These are phyloP conservation scores for Callocephalon fimbriatum DNA, from an alignment of 2,113 vertebrate species.

Conservation along the genomic window DNA sequence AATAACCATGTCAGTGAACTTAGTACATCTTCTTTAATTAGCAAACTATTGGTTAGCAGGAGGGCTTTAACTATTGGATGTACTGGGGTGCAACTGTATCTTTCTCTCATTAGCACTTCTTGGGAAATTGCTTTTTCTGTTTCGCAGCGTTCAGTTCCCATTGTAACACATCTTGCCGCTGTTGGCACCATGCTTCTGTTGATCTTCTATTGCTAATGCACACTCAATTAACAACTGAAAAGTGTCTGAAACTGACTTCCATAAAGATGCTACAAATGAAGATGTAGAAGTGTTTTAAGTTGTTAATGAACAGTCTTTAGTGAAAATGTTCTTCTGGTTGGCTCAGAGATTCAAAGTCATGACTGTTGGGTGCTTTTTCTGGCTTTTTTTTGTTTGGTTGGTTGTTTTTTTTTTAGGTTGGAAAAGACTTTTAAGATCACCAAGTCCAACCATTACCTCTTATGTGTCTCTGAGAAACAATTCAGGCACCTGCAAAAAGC, in stretches of 20 bases:
- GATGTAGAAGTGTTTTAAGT: neutral
- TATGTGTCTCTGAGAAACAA: neutral
- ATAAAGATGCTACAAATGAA: neutral
- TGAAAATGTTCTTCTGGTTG: neutral
- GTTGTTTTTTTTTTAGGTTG: neutral
- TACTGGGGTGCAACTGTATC: neutral
- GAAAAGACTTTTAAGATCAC: neutral
- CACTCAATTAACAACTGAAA: rapidly evolving
- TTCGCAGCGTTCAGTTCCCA: neutral
- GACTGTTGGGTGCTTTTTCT: neutral
- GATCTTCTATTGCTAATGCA: neutral
- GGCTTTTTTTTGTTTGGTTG: neutral
- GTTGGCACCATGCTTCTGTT: neutral
- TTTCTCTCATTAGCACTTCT: neutral
- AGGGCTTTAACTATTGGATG: neutral
- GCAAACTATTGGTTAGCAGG: neutral
- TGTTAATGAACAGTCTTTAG: neutral
- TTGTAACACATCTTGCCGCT: neutral
- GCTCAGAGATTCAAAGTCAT: neutral
- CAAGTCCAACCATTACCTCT: neutral
- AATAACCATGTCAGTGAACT: neutral
- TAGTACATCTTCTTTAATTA: neutral
- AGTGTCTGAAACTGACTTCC: neutral
- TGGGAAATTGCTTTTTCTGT: neutral
- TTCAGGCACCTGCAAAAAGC: neutral